A percentile compares a stretch with the other conserved stretches of the same genome.
Evolutionary conservation across 2,113 vertebrate genomes (phyloP).

Genomic region (Nematolebias whitei): DNA sequence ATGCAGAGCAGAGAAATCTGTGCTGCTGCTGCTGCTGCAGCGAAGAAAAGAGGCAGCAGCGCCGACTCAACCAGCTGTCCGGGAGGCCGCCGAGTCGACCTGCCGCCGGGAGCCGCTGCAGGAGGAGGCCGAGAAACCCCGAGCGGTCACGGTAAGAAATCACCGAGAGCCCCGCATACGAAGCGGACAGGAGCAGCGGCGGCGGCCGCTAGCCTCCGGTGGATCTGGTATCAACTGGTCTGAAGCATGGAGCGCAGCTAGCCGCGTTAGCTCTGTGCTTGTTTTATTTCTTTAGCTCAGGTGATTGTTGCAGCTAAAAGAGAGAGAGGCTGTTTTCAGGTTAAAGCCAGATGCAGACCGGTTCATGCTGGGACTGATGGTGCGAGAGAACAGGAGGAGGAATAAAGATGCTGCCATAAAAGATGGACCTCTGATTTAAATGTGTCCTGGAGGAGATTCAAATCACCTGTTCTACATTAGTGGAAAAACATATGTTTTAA

Average conservation of each 20-base stretch:
- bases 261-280: conserved; percentile 27
- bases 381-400: not conserved
- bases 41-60: not conserved
- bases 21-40: conserved; percentile 4
- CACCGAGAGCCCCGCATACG: conserved; percentile 3
- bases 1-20: conserved; percentile 56
- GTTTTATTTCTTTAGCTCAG: conserved; percentile 12
- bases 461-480: not conserved
- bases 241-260: conserved; percentile 49
- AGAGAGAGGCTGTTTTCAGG: not conserved
- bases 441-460: not conserved
- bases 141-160: conserved; percentile 44
- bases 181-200: conserved; percentile 29
- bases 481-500: not conserved
- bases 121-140: conserved; percentile 27
- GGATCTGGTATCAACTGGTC: conserved; percentile 30
- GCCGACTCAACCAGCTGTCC: not conserved
- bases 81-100: conserved; percentile 4
- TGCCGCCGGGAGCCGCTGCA: conserved; percentile 33
- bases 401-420: not conserved
- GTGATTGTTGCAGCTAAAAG: conserved; percentile 6
- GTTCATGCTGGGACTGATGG: conserved; percentile 14
- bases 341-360: not conserved
- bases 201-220: conserved; percentile 30
- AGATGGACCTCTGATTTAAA: conserved; percentile 12